Conservation (phyloP, 2,888 invertebrate species). For the Tipula vernalis region DNA sequence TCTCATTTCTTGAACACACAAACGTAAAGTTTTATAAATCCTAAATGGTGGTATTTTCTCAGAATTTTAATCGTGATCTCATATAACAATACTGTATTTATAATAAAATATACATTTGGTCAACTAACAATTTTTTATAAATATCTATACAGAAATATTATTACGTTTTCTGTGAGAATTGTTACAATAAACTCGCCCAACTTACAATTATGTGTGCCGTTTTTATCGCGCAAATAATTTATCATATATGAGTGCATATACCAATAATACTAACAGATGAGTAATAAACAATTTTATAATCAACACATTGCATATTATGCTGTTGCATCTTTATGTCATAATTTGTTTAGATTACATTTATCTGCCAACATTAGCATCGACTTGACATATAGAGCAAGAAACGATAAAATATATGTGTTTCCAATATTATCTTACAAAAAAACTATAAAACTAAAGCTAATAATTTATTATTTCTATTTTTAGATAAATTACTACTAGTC, state of each 20-base stretch:
- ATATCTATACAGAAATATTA: not conserved
- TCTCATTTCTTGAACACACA: not conserved
- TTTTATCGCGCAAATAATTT: not conserved
- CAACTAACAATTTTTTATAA: not conserved
- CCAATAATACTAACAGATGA: not conserved
- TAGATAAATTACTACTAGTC: not conserved
- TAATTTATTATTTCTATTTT: not conserved
- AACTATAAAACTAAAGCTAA: not conserved
- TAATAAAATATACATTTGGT: not conserved
- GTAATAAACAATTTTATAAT: not conserved
- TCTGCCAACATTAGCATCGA: not conserved
- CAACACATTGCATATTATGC: not conserved
- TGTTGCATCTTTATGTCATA: not conserved
- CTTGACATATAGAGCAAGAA: not conserved
- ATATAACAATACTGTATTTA: not conserved
- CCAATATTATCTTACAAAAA: not conserved
- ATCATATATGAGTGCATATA: not conserved
- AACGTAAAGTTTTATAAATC: not conserved
- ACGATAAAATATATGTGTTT: not conserved
- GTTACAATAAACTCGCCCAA: not conserved
- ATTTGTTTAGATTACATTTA: not conserved
- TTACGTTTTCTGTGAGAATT: not conserved
- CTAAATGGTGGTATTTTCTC: not conserved
- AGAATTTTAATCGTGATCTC: not conserved
- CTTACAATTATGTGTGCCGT: not conserved